Conservation (phyloP, 2,888 invertebrate species). For the Lysandra coridon region DNA sequence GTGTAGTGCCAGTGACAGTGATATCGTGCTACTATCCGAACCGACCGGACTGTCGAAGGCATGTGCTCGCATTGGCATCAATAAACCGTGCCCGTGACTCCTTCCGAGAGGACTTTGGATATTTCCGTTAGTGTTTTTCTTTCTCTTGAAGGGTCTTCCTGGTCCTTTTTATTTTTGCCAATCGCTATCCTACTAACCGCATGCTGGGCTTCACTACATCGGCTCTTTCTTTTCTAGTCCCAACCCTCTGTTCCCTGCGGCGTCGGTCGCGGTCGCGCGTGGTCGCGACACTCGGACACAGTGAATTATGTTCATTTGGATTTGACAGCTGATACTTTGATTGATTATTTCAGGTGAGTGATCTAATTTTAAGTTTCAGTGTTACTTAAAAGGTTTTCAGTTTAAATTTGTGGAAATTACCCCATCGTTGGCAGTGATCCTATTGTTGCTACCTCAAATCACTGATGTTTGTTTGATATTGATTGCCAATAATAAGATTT, state of each 20-base stretch:
- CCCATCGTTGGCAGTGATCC: not conserved
- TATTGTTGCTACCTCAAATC: too few relatives aligned
- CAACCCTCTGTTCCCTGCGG: slow-evolving; percentile 40
- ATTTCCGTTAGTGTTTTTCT: not conserved
- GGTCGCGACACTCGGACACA: slow-evolving; percentile 47
- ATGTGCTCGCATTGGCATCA: slow-evolving; percentile 66
- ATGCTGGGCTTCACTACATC: slow-evolving; percentile 45
- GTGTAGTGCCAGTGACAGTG: slow-evolving; percentile 49
- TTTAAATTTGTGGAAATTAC: not conserved
- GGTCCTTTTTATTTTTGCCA: slow-evolving; percentile 69
- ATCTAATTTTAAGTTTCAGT: not conserved
- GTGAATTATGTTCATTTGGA: slow-evolving; percentile 56
- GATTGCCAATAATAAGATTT: too few relatives aligned
- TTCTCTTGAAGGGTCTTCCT: not conserved
- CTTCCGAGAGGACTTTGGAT: slow-evolving; percentile 39
- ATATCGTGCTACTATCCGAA: slow-evolving; percentile 51
- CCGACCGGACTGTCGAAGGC: slow-evolving; percentile 52
- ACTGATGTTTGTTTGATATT: too few relatives aligned
- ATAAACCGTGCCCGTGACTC: slow-evolving; percentile 67
- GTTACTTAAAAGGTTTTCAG: not conserved
- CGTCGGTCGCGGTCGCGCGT: slow-evolving; percentile 36
- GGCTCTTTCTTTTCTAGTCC: slow-evolving; percentile 42
- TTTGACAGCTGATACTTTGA: slow-evolving; percentile 50
- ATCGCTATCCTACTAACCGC: slow-evolving; percentile 74
- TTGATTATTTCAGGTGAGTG: slow-evolving; percentile 47